These are phyloP conservation scores for Pinctada fucata DNA, from an alignment of 2,888 invertebrate genomes.

Conservation along the genomic window DNA sequence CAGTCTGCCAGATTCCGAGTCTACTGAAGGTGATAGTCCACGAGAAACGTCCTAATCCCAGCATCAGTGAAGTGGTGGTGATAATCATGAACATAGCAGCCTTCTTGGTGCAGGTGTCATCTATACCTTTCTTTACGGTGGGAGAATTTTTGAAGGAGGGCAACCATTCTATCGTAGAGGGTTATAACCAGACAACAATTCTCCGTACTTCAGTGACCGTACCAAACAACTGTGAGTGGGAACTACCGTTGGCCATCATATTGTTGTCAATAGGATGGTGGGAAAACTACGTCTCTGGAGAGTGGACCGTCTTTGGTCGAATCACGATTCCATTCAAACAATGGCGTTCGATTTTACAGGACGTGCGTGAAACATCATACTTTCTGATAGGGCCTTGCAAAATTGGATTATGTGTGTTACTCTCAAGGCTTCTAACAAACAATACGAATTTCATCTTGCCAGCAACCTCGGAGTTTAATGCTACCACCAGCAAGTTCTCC, in stretches of 20 bases:
- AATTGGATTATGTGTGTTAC: constrained; percentile 60
- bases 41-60: constrained; percentile 55
- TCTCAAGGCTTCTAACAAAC: constrained; percentile 59
- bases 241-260: constrained; percentile 90
- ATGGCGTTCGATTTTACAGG: constrained; percentile 63
- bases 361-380: constrained; percentile 63
- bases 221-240: constrained; percentile 81
- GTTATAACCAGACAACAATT: constrained; percentile 47
- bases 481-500: constrained; percentile 45
- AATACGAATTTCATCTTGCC: constrained; percentile 54
- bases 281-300: constrained; percentile 91
- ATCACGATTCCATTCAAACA: constrained; percentile 62
- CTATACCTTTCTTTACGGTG: constrained; percentile 55
- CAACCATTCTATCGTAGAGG: constrained; percentile 53
- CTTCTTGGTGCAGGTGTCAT: constrained; percentile 60
- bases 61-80: constrained; percentile 54
- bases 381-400: constrained; percentile 65
- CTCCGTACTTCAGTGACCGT: constrained; percentile 47
- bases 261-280: constrained; percentile 97
- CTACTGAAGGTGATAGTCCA: constrained; percentile 70
- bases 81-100: constrained; percentile 57
- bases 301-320: constrained; percentile 66
- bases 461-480: constrained; percentile 35
- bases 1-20: constrained; percentile 71
- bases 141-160: constrained; percentile 54